Evolutionary conservation across 2,797 vertebrate genomes (phyloP).

Genomic region (Petrocephalus schoutedeni): DNA sequence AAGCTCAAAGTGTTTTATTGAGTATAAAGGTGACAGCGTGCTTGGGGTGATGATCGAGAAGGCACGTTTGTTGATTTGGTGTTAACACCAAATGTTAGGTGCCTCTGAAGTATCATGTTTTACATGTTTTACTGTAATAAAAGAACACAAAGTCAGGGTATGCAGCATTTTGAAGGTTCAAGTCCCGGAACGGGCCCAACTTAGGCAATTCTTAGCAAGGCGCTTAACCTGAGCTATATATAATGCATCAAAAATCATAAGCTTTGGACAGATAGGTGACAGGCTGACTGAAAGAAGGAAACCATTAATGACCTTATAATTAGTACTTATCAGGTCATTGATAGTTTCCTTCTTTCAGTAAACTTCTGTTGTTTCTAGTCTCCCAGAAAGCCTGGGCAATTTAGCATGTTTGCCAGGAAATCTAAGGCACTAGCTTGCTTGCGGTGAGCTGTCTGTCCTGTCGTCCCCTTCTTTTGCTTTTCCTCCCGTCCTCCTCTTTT

Average conservation of each 20-base stretch:
- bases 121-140: not conserved
- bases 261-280: not conserved
- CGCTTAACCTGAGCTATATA: not conserved
- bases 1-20: not conserved
- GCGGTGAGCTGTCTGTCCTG: no score
- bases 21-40: not conserved
- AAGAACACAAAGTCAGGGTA: not conserved
- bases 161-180: not conserved
- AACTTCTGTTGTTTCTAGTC: constrained; percentile 60
- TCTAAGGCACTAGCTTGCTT: constrained; percentile 63
- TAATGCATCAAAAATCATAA: not conserved
- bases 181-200: not conserved
- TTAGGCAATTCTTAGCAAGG: not conserved
- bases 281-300: not conserved
- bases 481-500: not conserved
- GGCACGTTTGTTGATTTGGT: not conserved
- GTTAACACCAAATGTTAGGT: not conserved
- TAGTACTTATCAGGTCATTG: no score
- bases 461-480: no score
- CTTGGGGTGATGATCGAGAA: not conserved
- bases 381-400: constrained; percentile 70
- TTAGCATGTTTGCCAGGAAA: constrained; percentile 75
- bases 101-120: not conserved
- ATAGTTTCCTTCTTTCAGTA: not conserved
- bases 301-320: not conserved